Conservation (phyloP, 2,797 vertebrate genomes). For the Xerus rutilus region DNA sequence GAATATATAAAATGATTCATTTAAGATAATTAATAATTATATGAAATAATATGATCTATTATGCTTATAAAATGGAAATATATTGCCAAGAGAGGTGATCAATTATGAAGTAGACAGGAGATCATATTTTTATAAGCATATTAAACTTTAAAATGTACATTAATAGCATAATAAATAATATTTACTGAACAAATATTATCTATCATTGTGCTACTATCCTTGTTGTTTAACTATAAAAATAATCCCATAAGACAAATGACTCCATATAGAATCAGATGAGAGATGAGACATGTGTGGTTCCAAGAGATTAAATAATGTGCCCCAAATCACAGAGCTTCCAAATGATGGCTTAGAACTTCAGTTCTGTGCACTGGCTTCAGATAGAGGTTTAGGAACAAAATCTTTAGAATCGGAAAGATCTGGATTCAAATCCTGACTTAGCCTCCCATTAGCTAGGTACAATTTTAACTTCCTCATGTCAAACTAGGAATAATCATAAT, state of each 20-base stretch:
- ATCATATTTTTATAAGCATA: neutral
- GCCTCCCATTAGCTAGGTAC: neutral
- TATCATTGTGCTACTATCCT: neutral
- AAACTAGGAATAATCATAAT: neutral
- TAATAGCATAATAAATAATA: neutral
- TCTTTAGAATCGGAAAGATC: neutral
- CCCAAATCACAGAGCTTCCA: neutral
- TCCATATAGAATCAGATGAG: neutral
- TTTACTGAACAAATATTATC: neutral
- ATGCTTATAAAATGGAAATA: neutral
- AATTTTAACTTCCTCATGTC: neutral
- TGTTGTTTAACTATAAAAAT: conserved; percentile 20
- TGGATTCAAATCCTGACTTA: neutral
- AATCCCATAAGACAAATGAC: neutral
- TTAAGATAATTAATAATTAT: neutral
- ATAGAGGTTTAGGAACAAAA: neutral
- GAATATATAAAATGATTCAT: conserved; percentile 9
- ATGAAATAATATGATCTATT: neutral
- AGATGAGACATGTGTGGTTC: neutral
- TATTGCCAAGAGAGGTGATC: neutral
- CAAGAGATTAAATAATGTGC: neutral
- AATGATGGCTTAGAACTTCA: neutral
- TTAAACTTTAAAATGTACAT: conserved; percentile 5
- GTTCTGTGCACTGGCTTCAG: neutral
- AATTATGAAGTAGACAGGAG: neutral